These are phyloP conservation scores for Discoglossus pictus DNA, from an alignment of 2,797 vertebrate species.

Conservation along the genomic window DNA sequence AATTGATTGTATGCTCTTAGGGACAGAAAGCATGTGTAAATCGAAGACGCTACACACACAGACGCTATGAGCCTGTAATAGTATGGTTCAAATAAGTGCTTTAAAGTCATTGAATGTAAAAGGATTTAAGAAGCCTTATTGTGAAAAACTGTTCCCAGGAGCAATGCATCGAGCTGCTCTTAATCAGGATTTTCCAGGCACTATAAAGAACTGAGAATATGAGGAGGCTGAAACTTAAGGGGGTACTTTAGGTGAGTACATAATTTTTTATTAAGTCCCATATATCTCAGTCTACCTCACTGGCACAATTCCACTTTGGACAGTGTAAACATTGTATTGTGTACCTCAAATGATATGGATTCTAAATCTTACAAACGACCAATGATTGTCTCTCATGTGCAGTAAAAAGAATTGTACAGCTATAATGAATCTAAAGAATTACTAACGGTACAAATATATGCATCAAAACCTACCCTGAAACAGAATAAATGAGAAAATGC, in stretches of 20 bases:
- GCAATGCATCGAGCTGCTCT: constrained; percentile 3
- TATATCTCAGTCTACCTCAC: constrained; percentile 42
- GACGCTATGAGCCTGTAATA: too few relatives aligned
- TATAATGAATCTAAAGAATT: constrained; percentile 23
- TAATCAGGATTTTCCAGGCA: constrained; percentile 38
- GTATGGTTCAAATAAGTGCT: too few relatives aligned
- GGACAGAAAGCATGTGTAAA: too few relatives aligned
- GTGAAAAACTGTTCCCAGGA: constrained; percentile 35
- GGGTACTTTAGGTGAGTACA: constrained; percentile 43
- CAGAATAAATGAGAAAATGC: too few relatives aligned
- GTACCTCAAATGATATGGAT: constrained; percentile 21
- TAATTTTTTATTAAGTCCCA: constrained; percentile 43
- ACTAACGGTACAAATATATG: constrained; percentile 6
- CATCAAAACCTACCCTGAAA: too few relatives aligned
- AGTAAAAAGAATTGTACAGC: constrained; percentile 20
- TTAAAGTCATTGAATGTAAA: constrained; percentile 29
- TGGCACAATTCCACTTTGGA: constrained; percentile 29
- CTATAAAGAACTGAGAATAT: constrained; percentile 23
- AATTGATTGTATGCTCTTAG: too few relatives aligned
- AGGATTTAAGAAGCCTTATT: constrained; percentile 43
- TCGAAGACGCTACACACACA: too few relatives aligned
- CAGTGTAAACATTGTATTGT: constrained; percentile 29
- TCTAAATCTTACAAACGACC: constrained; percentile 42
- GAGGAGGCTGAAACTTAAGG: constrained; percentile 42
- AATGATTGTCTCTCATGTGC: constrained; percentile 24